Base-by-base conservation (phyloP, 2,888 invertebrate species). In the Chrysolina americana region DNA sequence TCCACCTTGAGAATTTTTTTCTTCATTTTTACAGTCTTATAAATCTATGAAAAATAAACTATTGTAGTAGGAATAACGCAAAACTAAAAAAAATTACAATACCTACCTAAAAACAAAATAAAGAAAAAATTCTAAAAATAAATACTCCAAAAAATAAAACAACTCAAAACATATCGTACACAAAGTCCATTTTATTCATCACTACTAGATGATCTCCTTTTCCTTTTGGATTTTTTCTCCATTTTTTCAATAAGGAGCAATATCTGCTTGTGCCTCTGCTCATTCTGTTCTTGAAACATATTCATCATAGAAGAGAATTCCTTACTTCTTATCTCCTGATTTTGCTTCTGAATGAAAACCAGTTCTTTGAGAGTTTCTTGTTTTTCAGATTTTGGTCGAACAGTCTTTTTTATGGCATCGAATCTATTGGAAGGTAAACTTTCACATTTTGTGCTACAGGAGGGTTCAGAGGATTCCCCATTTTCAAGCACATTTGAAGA, bases 241-340 rank as follows among this genome's bases (percentile, higher is more conserved):
- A 28, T 68, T 68, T 62, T 56, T 56, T 28, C 36, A 53, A 65
- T 71, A 13, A 66, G 66, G 44, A 21, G 41, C 65, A 66, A n/a
- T 13, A 71, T 65, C 65, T 71, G 66, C 13, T 66, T 47, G 44
- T 71, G 50, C n/a, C 71, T 21, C 23, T 66, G 23, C 11, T 65
- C 48, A 6, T 66, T 59, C 19, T 65, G 53, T 47, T 41, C 41
- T n/a, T 71, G 59, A 41, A 66, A 66, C 41, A 66, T 44, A 13
- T 65, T 21, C 50, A 70, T 70, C 65, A 48, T 65, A 17, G 47
- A 62, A 36, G 41, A 21, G 36, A 71, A 71, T 71, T 71, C 62
- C 47, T 71, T 65, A 56, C 21, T 71, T 44, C 71, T 11, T 10
- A 65, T 36, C 9, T 36, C 47, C 53, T 71, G 71, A 19, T 65